Conservation (phyloP, 1,140 invertebrate genomes). For the Psilanteris sp. region DNA sequence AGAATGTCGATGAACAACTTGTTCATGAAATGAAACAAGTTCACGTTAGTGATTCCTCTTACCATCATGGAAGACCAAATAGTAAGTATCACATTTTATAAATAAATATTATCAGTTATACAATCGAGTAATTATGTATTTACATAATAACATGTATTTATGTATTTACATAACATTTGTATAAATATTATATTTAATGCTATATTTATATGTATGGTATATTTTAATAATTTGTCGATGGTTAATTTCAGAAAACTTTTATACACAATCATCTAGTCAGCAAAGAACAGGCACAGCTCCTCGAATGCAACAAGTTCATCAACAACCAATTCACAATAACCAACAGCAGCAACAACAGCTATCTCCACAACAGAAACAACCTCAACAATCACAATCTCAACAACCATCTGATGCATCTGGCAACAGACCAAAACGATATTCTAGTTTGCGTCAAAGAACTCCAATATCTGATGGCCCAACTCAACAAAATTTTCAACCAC, state of each 20-base stretch:
- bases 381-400: conserved; percentile 64
- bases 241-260: conserved; percentile 77
- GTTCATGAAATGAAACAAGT: conserved; percentile 79
- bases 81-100: conserved; percentile 62
- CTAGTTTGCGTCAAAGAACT: conserved; percentile 85
- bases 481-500: conserved; percentile 72
- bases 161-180: too few species aligned
- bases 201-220: too few species aligned
- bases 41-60: conserved; percentile 75
- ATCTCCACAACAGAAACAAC: conserved; percentile 70
- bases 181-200: too few species aligned
- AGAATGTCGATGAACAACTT: conserved; percentile 72
- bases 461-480: conserved; percentile 71
- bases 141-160: too few species aligned
- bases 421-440: conserved; percentile 87
- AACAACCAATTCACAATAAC: conserved; percentile 61
- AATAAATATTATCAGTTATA: too few species aligned
- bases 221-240: too few species aligned
- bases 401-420: conserved; percentile 74
- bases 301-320: conserved; percentile 77
- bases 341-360: too few species aligned
- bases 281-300: conserved; percentile 77
- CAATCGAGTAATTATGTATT: too few species aligned
- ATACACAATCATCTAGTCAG: conserved; percentile 73
- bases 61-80: conserved; percentile 74